Conservation (phyloP, 2,113 vertebrate genomes). For the Malurus melanocephalus region DNA sequence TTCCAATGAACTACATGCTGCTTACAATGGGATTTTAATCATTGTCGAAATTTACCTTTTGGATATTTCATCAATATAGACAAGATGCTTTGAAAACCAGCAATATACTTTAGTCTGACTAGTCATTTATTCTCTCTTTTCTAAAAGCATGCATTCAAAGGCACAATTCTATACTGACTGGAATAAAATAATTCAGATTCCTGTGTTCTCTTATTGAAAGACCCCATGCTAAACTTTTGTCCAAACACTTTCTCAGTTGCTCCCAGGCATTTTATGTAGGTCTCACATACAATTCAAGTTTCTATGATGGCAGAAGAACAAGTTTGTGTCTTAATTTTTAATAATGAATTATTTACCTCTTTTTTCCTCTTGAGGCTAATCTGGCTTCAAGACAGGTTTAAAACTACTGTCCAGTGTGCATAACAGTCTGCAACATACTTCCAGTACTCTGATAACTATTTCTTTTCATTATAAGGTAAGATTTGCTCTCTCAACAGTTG, state of each 20-base stretch:
- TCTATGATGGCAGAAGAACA: background rate
- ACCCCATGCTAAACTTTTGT: background rate
- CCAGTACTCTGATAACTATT: background rate
- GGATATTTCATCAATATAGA: background rate
- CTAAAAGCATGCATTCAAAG: background rate
- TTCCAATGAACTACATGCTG: slow-evolving; percentile 54
- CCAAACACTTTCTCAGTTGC: background rate
- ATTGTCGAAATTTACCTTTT: background rate
- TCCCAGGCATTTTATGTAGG: background rate
- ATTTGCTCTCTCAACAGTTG: background rate
- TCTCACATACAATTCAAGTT: background rate
- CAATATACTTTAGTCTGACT: background rate
- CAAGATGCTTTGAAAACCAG: background rate
- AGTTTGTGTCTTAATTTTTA: background rate
- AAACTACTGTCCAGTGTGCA: background rate
- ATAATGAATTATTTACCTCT: background rate
- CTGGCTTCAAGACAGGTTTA: background rate
- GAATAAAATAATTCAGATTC: slow-evolving; percentile 46
- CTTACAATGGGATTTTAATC: background rate
- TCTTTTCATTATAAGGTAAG: background rate
- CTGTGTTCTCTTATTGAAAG: background rate
- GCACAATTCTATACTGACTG: background rate
- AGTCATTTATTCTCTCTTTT: background rate
- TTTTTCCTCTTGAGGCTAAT: background rate
- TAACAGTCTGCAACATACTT: background rate